Conservation (phyloP, 2,113 vertebrate genomes). For the Panthera leo region DNA sequence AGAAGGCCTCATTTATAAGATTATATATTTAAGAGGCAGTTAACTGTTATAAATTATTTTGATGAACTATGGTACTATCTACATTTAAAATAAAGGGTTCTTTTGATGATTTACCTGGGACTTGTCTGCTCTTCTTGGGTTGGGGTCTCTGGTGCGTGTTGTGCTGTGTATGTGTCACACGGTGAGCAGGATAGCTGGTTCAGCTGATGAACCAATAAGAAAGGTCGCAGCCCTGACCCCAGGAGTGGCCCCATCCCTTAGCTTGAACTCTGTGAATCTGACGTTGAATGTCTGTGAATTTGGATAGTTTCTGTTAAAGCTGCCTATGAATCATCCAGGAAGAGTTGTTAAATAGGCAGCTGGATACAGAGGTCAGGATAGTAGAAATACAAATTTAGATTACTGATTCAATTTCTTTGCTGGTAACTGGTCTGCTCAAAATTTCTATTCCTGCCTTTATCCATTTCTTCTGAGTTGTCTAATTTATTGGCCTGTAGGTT, state of each 20-base stretch:
- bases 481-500: neutral
- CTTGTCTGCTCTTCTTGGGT: neutral
- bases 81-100: slow-evolving; percentile 82
- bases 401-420: neutral
- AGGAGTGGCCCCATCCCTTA: neutral
- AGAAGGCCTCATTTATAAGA: slow-evolving; percentile 61
- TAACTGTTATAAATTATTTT: slow-evolving; percentile 85
- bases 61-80: slow-evolving; percentile 73
- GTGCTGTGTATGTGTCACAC: accelerated
- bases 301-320: neutral
- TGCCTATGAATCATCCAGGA: neutral
- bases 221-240: accelerated
- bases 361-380: neutral
- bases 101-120: slow-evolving; percentile 67
- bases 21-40: slow-evolving; percentile 81
- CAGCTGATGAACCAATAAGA: too few relatives aligned
- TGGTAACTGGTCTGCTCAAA: neutral
- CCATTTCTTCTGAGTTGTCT: neutral
- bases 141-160: neutral
- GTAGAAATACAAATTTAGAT: neutral
- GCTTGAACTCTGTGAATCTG: neutral
- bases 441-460: neutral
- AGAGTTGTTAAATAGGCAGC: too few relatives aligned
- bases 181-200: neutral
- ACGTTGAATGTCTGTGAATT: neutral